A percentile compares a stretch with the other conserved stretches of the same genome.
Evolutionary conservation across 2,888 invertebrate species (phyloP).

Genomic region (Polyommatus icarus): DNA sequence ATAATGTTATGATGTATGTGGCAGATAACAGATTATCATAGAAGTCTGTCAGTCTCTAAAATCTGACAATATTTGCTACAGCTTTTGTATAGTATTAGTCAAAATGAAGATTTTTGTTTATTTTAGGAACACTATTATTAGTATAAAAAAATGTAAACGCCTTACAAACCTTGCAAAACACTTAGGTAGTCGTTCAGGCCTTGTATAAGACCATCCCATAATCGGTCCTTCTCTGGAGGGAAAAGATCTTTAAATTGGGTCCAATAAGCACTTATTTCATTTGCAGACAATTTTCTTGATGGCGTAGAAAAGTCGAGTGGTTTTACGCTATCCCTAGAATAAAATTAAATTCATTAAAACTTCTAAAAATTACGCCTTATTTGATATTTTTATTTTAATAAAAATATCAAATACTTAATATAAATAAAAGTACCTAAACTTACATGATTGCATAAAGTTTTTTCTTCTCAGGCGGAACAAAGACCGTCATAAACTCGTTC

Average conservation of each 20-base stretch:
- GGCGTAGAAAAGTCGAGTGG: constrained; percentile 74
- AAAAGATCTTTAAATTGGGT: constrained; percentile 81
- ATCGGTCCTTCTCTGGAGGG: constrained; percentile 80
- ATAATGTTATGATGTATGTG: no score
- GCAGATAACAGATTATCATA: no score
- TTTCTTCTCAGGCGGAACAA: constrained; percentile 68
- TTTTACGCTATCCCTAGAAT: constrained; percentile 59
- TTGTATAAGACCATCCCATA: constrained; percentile 85
- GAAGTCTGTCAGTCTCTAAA: no score
- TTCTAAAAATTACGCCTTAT: no score
- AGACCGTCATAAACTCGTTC: constrained; percentile 80
- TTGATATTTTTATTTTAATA: no score
- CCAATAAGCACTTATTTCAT: constrained; percentile 85
- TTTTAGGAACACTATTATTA: neutral
- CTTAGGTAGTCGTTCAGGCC: constrained; percentile 84
- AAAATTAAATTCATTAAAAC: neutral
- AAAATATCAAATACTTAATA: no score
- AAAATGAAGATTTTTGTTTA: neutral
- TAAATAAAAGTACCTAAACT: constrained; percentile 44
- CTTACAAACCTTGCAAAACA: constrained; percentile 79
- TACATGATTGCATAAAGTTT: constrained; percentile 65
- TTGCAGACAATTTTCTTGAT: constrained; percentile 73
- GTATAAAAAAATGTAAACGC: neutral
- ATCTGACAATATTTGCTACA: no score
- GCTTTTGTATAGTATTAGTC: no score